Base-by-base conservation (phyloP, 2,113 vertebrate species). In the Murina feae region DNA sequence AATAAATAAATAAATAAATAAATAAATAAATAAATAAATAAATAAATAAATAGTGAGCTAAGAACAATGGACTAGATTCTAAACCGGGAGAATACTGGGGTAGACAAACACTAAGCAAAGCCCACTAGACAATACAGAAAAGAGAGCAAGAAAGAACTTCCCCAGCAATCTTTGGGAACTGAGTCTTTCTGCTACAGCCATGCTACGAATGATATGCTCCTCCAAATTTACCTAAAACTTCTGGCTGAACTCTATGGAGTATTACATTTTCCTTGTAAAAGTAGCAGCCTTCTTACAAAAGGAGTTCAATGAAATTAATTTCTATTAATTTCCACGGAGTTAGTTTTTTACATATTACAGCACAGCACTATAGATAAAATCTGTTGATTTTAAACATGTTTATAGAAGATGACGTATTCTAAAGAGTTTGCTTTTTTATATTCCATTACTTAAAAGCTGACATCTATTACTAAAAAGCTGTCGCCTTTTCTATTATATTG, bases 291-390 rank as follows among this genome's bases (percentile, higher is more conserved):
- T 32, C 37, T 85, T 78, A 84, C 49, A 23, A 93, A 79, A 78
- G 66, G 17, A 89, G 30, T 81, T 66, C 65, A 66, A 86, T 69
- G 66, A 95, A 75, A 85, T 92, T 92, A 78, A 93, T 78, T 90
- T 96, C 69, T 75, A 58, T 39, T 75, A 87, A 85, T 30, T 55
- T 71, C 12, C 20, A 80, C 0, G 44, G 39, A 89, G 17, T 69
- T 93, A 16, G 5, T 32, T 87, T 95, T 81, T 92, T 25, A 88
- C 53, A 84, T 37, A 71, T 21, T 72, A 90, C 0, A 65, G 16
- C 11, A 90, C 0, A 65, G 16, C 11, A 47, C 58, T 80, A 10
- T n/a, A 81, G 72, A 81, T 74, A 35, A 93, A 95, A 87, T 63
- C 51, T 92, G 74, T 82, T 93, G n/a, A 92, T 71, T 86, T 78